These are phyloP conservation scores for Rhadinocentrus ornatus DNA, from an alignment of 2,797 vertebrate genomes.

Conservation along the genomic window DNA sequence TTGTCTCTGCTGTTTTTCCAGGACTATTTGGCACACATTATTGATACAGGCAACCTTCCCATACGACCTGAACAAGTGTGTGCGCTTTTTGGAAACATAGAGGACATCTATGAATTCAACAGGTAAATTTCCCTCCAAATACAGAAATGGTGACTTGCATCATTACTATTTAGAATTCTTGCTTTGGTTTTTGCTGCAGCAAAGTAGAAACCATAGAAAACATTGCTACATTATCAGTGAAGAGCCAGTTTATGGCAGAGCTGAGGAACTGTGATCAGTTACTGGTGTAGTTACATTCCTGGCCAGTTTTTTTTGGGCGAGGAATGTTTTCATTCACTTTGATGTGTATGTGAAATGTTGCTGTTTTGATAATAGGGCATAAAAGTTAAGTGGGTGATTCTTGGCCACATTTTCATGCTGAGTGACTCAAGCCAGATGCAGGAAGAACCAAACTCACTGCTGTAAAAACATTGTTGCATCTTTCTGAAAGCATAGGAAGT, in stretches of 20 bases:
- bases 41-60: constrained; percentile 87
- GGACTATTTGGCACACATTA: constrained; percentile 97
- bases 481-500: constrained; percentile 9
- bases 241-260: neutral
- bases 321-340: constrained; percentile 10
- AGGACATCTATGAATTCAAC: constrained; percentile 97
- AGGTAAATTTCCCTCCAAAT: constrained; percentile 80
- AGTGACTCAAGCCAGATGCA: constrained; percentile 11
- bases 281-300: neutral
- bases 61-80: constrained; percentile 94
- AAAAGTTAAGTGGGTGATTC: constrained; percentile 17
- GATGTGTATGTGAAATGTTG: neutral
- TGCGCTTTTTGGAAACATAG: constrained; percentile 96
- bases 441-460: constrained; percentile 6
- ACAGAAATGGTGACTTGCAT: neutral
- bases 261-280: neutral
- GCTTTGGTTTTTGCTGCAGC: neutral
- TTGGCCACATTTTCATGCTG: constrained; percentile 5
- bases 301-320: neutral
- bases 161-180: neutral
- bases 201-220: neutral
- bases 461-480: constrained; percentile 11
- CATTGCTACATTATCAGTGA: neutral
- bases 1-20: constrained; percentile 63
- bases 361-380: neutral